Evolutionary conservation across 2,888 invertebrate species (phyloP), one percentile per base, ranked within the genome.

Genomic region (Pterostichus madidus): DNA sequence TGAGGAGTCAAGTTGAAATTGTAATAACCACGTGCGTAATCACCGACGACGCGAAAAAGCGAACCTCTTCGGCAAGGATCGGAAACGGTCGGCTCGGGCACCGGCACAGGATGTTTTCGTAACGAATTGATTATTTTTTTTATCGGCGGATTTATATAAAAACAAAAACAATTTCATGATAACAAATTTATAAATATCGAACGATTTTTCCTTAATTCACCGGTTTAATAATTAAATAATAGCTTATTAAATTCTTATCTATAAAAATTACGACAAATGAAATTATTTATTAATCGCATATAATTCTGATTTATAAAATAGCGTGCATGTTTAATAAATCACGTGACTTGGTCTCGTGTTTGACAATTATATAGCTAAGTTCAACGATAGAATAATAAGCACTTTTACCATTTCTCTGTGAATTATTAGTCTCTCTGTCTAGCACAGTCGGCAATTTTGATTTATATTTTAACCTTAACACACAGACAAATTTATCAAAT

Each of bases 1-100:
- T 82, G 81, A 82, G 71, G 56, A 61, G 46, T 49, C 44, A 39
- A 61, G 44, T 82, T 82, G 61, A 46, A 80, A 85, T 84, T 85
- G 85, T 86, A 85, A 84, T 85, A 84, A 86, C 85, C 86, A 86
- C 86, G 86, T 86, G 86, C 85, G 84, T 85, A 83, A 83, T 81
- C 83, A 79, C 76, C 78, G 83, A 56, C 32, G 11, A 59, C 84
- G 68, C 80, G 53, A 80, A 84, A 81, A 71, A 53, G 35, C 46
- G 68, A 68, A 84, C 80, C 76, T 59, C 59, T 76, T 85, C 85
- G 85, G 81, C 35, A 31, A 73, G 49, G 64, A 52, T 85, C 85
- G 85, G 81, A 75, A 61, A 82, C 44, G 17, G 13, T 77, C 81
- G 79, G 24, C n/a, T 13, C 7, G 8, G 15, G n/a, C n/a, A 31